phyloP scores from a whole-genome alignment of 2,888 invertebrate genomes.

The Chironomus tentans region DNA sequence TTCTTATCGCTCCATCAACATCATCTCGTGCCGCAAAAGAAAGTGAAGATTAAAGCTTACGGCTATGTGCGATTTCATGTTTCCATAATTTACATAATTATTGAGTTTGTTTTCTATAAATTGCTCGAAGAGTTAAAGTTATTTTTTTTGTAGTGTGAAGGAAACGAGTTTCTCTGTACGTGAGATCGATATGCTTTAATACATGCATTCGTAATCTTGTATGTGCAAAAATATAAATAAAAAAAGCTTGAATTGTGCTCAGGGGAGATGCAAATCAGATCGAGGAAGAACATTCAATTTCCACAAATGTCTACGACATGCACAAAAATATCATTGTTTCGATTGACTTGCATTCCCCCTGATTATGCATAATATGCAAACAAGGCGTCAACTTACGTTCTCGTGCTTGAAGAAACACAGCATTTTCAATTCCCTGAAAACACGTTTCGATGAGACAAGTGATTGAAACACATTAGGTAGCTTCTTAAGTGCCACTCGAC shows the following conservation, averaged over 20 bases:
- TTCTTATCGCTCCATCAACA: neutral
- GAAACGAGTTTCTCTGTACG: slow-evolving; percentile 9
- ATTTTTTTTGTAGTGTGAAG: neutral
- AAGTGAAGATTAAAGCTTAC: slow-evolving; percentile 25
- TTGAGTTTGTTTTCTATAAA: slow-evolving; percentile 20
- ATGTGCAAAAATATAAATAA: neutral
- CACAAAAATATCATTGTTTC: too few relatives aligned
- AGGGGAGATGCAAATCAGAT: too few relatives aligned
- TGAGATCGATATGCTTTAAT: slow-evolving; percentile 18
- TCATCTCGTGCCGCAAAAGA: slow-evolving; percentile 1
- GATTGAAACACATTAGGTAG: slow-evolving; percentile 99
- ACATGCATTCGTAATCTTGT: neutral
- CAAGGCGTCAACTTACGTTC: slow-evolving; percentile 67
- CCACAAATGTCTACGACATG: too few relatives aligned
- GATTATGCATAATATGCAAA: neutral
- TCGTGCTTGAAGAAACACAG: slow-evolving; percentile 99
- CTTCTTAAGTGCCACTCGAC: slow-evolving; percentile 97
- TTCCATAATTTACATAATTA: slow-evolving; percentile 25
- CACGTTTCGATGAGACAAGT: slow-evolving; percentile 95
- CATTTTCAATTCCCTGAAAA: slow-evolving; percentile 98
- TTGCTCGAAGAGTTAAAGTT: neutral
- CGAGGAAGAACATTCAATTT: too few relatives aligned
- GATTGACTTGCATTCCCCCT: neutral
- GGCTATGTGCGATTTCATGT: slow-evolving; percentile 22
- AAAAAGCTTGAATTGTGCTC: neutral